Conservation (phyloP, 2,797 vertebrate species). For the Ctenopoma multispine region DNA sequence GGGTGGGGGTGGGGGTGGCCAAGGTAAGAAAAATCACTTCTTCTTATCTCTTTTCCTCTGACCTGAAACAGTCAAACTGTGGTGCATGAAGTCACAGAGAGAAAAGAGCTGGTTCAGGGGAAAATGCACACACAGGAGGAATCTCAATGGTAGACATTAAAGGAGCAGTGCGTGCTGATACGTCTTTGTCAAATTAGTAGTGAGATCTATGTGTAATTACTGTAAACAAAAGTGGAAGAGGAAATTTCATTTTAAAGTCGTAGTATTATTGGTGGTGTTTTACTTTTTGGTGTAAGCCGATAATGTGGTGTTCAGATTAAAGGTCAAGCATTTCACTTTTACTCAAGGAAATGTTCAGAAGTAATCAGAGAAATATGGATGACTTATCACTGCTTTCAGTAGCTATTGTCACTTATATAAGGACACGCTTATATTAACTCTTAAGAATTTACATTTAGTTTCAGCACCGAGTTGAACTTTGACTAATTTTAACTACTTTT, state of each 20-base stretch:
- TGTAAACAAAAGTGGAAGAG: conserved; percentile 14
- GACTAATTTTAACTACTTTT: too few species aligned
- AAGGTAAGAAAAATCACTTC: conserved; percentile 72
- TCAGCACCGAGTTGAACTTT: too few species aligned
- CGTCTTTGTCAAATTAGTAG: conserved; percentile 43
- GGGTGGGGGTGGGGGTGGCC: conserved; percentile 5
- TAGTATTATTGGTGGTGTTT: not conserved
- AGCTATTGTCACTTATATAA: too few species aligned
- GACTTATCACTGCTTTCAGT: too few species aligned
- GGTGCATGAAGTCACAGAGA: conserved; percentile 61
- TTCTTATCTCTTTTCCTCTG: conserved; percentile 75
- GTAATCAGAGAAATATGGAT: too few species aligned
- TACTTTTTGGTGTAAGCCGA: too few species aligned
- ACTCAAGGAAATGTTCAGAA: too few species aligned
- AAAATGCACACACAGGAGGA: conserved; percentile 37
- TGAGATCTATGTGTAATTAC: conserved; percentile 29
- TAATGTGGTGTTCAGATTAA: not conserved
- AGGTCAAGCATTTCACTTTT: too few species aligned
- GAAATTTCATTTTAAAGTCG: not conserved
- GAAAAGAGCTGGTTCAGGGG: conserved; percentile 51
- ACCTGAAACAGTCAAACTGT: conserved; percentile 81
- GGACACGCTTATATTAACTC: too few species aligned
- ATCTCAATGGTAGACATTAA: conserved; percentile 31
- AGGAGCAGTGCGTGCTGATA: conserved; percentile 12
- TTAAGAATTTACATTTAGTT: too few species aligned